Base-by-base conservation (phyloP, 2,888 invertebrate species). In the Neoaliturus tenellus region DNA sequence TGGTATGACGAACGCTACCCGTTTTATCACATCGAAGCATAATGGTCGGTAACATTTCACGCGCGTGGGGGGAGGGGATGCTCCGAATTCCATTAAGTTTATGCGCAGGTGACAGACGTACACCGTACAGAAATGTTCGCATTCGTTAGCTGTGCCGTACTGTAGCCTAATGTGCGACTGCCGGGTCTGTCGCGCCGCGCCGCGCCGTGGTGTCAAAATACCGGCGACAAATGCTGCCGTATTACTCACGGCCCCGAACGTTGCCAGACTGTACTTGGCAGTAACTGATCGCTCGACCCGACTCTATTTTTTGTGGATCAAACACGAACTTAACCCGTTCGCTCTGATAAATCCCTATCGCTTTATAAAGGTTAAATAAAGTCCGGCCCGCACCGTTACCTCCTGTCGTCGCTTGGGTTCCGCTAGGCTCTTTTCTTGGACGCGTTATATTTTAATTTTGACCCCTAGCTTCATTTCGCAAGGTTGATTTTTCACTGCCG, bases 21-120 rank as follows among this genome's bases (percentile, higher is more conserved):
- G n/a, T 75, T 75, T 75, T 75, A 75, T 75, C 75, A 75, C 75
- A 75, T 75, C 75, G 75, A 28, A 25, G 75, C 75, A 48, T 75
- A 75, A 75, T 75, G 39, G 75, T 14, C 4, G 35, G 44, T 48
- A 75, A 44, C 44, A 48, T 75, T 75, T 35, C 35, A 35, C 25
- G 0, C 4, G 69, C 14, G 20, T 25, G 25, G 44, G 75, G 75
- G 25, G 28, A n/a, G 75, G 75, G 69, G 71, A 44, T 75, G 75
- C 75, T 75, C 75, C 75, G 75, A 48, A 75, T 75, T 75, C 75
- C 75, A 75, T 75, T 75, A 75, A 44, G 75, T 75, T 75, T 44
- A 41, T 41, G 71, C 44, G 44, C 81, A 81, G 81, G 81, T 81
- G 81, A 81, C 81, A 69, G 81, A 33, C 81, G 67, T 62, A 81